Evolutionary conservation across 2,888 invertebrate genomes (phyloP), one percentile per base, ranked within the genome.

Genomic region (Latrodectus elegans): DNA sequence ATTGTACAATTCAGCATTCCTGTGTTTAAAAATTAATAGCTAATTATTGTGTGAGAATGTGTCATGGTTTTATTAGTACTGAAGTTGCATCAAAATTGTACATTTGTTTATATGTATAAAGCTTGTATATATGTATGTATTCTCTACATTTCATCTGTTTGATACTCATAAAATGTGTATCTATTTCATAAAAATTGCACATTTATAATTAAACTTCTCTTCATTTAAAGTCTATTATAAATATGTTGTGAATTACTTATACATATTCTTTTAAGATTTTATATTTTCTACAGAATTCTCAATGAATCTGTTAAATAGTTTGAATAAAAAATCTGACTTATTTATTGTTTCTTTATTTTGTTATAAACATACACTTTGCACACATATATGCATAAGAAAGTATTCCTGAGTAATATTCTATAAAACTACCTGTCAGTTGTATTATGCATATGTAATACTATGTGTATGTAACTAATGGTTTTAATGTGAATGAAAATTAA

Each of bases 251-350:
- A 38, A 38, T 38, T 38, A 38, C 38, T 38, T 38, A 67, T 22
- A 68, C 73, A 73, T 60, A 60, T 65, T 81, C 52, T 81, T 81
- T 81, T 15, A 73, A 81, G 72, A 74, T 73, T 81, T 81, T 81
- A 74, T 81, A 81, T 81, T 81, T 81, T 81, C 81, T 73, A 80
- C 72, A 67, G 67, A 12, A 74, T 14, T 74, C 72, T 73, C 64
- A 53, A 73, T 11, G 60, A 73, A 73, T 73, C 67, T 67, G 70
- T 78, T 38, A 55, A 78, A 74, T 60, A 60, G 60, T 60, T 60
- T 60, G 60, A 60, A 60, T 60, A 15, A 60, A 60, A n/a, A 60
- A 60, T 60, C 60, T 60, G 60, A n/a, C 1, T n/a, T 9, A 6
- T 8, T 60, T 9, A 12, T 38, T 38, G 38, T 38, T 38, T 38